Base-by-base conservation (phyloP, 2,113 vertebrate genomes). In the Apistogramma diplotaenia region DNA sequence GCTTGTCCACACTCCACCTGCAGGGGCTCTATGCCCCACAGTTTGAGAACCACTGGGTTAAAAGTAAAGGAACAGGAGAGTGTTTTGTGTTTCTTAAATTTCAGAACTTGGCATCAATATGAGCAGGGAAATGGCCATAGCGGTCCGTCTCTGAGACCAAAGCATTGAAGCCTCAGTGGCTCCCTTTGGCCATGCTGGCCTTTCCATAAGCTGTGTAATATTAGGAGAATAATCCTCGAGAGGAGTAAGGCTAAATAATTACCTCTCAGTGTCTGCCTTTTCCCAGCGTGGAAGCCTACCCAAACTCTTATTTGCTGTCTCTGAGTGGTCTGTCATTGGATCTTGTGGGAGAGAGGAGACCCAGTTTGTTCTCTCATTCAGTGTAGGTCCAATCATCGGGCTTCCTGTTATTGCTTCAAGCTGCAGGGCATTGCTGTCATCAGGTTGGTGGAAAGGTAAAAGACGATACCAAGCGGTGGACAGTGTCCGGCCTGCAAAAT, bases 181-280 rank as follows among this genome's bases (percentile, higher is more conserved):
- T 82, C 82, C 76, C 62, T 53, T 83, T 73, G 83, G 79, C 85
- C 86, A 77, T 59, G 23, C 19, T 87, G 70, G 85, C 83, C 89
- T 86, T 92, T 89, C 90, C 86, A 91, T 94, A 94, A 95, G 86
- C 93, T 91, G 83, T 95, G 94, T 95, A 95, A 95, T 94, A 91
- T 92, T 94, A 95, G 93, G 85, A 93, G 94, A 94, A 94, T 96
- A 95, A 96, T 95, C 94, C 94, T 80, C 25, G 18, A 84, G 89
- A 87, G 86, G 79, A 78, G 75, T 72, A 82, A 71, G 85, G 86
- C 84, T 86, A 88, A 86, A 78, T 90, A 81, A 89, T 87, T 82
- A 82, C 76, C 75, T 90, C 87, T 93, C 90, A 89, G 73, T 87
- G 88, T 89, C 87, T 80, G 73, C 84, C 70, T 83, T 90, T 85